phyloP scores from a whole-genome alignment of 2,888 invertebrate species.

The Hirtodrosophila trivittata region DNA sequence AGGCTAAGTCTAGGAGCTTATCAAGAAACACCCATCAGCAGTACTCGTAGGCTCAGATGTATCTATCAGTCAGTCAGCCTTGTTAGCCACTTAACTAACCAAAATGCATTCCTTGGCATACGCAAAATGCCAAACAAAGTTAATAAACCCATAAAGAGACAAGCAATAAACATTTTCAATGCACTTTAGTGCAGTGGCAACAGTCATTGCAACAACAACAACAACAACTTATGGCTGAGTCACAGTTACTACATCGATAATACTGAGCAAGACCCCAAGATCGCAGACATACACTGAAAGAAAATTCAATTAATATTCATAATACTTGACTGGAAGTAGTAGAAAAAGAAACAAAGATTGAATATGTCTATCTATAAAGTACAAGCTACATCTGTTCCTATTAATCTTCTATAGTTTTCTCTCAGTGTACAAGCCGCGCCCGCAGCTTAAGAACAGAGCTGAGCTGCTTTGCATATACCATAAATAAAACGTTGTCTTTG shows the following conservation, averaged over 20 bases:
- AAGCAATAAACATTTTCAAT: slow-evolving; percentile 64
- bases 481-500: slow-evolving; percentile 56
- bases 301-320: slow-evolving; percentile 8
- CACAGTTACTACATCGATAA: slow-evolving; percentile 56
- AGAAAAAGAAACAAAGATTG: no score
- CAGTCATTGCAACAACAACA: slow-evolving; percentile 35
- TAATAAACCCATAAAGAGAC: slow-evolving; percentile 74
- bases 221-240: slow-evolving; percentile 56
- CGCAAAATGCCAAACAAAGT: slow-evolving; percentile 63
- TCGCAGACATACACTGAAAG: slow-evolving; percentile 35
- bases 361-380: no score
- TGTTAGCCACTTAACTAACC: slow-evolving; percentile 24
- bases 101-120: slow-evolving; percentile 27
- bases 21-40: no score
- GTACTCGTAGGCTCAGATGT: no score
- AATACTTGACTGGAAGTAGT: no score
- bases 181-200: slow-evolving; percentile 58
- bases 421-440: slow-evolving; percentile 35
- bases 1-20: no score
- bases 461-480: slow-evolving; percentile 73
- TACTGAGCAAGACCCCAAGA: slow-evolving; percentile 45
- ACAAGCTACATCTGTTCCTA: no score
- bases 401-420: slow-evolving; percentile 10
- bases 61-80: not conserved
- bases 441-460: slow-evolving; percentile 39